Evolutionary conservation across 2,888 invertebrate species (phyloP), one percentile per base, ranked within the genome.

Genomic region (Megaustenia siamemsis): DNA sequence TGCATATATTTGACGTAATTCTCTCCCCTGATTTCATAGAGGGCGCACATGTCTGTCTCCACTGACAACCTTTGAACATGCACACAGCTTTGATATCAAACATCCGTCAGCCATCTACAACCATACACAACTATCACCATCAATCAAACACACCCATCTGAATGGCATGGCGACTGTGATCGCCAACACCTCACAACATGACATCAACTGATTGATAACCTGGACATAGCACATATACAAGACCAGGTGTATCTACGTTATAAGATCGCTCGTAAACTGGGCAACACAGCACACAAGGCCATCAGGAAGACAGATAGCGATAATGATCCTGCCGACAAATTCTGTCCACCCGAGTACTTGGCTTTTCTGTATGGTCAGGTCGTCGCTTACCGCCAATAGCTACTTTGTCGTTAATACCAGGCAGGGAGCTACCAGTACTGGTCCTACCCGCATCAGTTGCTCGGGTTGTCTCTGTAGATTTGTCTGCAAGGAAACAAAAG

Each of bases 171-270:
- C n/a, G n/a, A n/a, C n/a, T n/a, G n/a, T n/a, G n/a, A n/a, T n/a
- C n/a, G n/a, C n/a, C n/a, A n/a, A 66, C 66, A 66, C 8, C n/a
- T 28, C 66, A 66, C 28, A n/a, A 15, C 15, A n/a, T 28, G 28
- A 28, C 66, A 66, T 73, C 45, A 45, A 73, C 73, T 49, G 10
- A 32, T 49, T 73, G 1, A 15, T 21, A 73, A 73, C 35, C 73
- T 32, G 73, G 73, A 73, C 71, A 71, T 6, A 28, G 43, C n/a
- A 71, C 56, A 56, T n/a, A 24, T 56, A 6, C 1, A 8, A 63
- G 32, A 63, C 71, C 71, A 71, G 71, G 45, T 49, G 73, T 32
- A 49, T 43, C 32, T 66, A 60, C 45, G 66, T 78, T 78, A 78
- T 45, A 78, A 78, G 35, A 5, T 32, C 15, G 56, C 32, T 6